These are phyloP conservation scores for Caenorhabditis angaria DNA, from an alignment of 2,888 invertebrate genomes.

Conservation along the genomic window DNA sequence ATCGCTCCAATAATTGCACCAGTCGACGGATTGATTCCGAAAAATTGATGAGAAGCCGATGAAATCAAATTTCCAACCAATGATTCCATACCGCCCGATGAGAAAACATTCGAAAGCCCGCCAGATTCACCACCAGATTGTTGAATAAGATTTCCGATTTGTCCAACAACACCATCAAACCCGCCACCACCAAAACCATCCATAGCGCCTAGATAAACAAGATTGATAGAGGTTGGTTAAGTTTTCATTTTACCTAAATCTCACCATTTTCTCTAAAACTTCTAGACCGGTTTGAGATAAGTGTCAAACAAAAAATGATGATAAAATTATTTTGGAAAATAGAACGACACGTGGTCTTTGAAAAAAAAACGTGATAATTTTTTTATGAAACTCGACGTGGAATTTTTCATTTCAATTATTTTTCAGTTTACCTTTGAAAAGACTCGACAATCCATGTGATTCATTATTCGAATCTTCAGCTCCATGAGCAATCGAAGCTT, in stretches of 20 bases:
- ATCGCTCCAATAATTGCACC: constrained; percentile 68
- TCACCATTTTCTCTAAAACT: no score
- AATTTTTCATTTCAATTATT: constrained; percentile 3
- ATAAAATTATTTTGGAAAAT: no score
- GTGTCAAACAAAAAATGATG: no score
- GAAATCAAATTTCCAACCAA: constrained; percentile 57
- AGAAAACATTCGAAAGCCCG: constrained; percentile 48
- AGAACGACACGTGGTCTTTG: no score
- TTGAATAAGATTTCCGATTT: constrained; percentile 52
- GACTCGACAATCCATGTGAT: constrained; percentile 16
- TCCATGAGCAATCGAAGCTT: constrained; percentile 8
- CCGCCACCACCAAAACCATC: constrained; percentile 57
- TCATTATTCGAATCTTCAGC: constrained; percentile 20
- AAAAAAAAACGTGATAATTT: no score
- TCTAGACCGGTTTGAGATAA: no score
- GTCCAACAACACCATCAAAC: constrained; percentile 56
- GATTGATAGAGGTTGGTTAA: neutral
- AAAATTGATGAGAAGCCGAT: constrained; percentile 59
- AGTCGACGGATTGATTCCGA: constrained; percentile 59
- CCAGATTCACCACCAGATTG: constrained; percentile 42
- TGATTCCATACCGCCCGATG: constrained; percentile 57
- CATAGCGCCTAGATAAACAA: no score
- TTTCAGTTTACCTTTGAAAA: no score
- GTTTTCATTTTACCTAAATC: neutral
- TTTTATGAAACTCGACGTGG: neutral